These are phyloP conservation scores for Oscheius myriophilus DNA, from an alignment of 2,888 invertebrate genomes.

Conservation along the genomic window DNA sequence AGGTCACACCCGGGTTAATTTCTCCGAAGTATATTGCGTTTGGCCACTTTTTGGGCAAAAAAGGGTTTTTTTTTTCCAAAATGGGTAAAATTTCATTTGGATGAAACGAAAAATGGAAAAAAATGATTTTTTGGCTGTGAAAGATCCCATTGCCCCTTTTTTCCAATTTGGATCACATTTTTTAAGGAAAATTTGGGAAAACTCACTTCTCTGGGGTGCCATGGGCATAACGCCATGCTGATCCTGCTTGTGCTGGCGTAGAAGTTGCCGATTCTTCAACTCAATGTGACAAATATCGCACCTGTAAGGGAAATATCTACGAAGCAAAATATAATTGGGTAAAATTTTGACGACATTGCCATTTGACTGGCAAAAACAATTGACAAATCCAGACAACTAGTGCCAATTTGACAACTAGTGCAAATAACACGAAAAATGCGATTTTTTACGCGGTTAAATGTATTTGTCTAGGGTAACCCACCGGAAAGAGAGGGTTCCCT, in stretches of 20 bases:
- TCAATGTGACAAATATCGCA: constrained; percentile 98
- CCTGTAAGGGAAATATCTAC: constrained; percentile 75
- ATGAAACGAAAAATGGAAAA: background rate
- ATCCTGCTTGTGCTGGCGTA: constrained; percentile 96
- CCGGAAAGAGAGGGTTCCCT: constrained; percentile 65
- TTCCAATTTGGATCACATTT: no score
- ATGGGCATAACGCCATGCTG: constrained; percentile 84
- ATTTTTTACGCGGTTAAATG: no score
- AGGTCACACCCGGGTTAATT: no score
- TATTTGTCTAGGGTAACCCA: constrained; percentile 19
- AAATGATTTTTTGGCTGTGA: background rate
- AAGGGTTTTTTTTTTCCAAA: background rate
- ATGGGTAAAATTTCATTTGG: background rate
- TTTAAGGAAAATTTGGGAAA: background rate
- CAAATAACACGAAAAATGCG: background rate
- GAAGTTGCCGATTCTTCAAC: constrained; percentile 95
- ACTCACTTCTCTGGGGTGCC: constrained; percentile 20
- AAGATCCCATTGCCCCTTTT: no score
- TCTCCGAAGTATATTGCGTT: no score
- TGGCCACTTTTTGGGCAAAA: background rate
- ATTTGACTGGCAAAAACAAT: no score
- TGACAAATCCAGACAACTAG: no score
- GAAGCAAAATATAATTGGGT: no score
- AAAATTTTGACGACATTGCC: no score
- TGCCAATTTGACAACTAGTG: background rate